phyloP scores from a whole-genome alignment of 2,113 vertebrate genomes.

The Mellivora capensis region DNA sequence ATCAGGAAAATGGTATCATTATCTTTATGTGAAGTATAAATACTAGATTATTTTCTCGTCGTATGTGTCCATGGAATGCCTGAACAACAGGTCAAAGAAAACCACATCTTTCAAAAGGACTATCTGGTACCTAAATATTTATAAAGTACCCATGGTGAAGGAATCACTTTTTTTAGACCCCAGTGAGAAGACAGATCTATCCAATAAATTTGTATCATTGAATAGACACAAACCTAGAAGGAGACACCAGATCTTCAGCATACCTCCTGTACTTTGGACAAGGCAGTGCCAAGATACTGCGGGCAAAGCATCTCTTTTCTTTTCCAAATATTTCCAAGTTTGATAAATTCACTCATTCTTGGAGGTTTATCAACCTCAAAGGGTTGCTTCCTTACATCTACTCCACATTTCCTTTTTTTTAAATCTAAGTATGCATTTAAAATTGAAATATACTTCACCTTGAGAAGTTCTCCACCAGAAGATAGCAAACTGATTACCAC shows the following conservation, averaged over 20 bases:
- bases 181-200: background rate
- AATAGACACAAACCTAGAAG: background rate
- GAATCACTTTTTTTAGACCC: background rate
- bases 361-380: background rate
- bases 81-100: background rate
- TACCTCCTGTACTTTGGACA: background rate
- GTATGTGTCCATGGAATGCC: background rate
- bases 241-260: background rate
- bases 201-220: background rate
- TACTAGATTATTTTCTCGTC: background rate
- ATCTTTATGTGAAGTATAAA: background rate
- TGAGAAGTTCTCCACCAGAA: background rate
- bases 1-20: background rate
- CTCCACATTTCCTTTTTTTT: background rate
- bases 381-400: background rate
- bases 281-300: background rate
- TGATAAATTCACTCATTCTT: background rate
- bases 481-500: background rate
- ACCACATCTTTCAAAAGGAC: background rate
- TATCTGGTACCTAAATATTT: background rate
- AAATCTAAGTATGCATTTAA: background rate
- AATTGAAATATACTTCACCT: background rate
- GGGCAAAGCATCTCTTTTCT: background rate
- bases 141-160: background rate
- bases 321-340: background rate